These are phyloP conservation scores for Macquaria australasica DNA, from an alignment of 2,113 vertebrate species.

Conservation along the genomic window DNA sequence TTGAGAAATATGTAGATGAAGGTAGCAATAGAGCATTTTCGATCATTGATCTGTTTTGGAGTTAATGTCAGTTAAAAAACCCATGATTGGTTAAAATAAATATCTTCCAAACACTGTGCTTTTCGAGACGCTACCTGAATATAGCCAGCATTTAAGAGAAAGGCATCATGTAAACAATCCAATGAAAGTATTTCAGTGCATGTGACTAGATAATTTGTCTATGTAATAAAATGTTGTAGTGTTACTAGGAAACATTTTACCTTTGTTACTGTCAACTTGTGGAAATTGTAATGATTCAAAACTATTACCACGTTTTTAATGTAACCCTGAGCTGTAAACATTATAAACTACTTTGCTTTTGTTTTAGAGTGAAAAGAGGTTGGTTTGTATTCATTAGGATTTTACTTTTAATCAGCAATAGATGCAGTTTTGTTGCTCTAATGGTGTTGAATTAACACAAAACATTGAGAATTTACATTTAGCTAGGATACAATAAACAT, in stretches of 20 bases:
- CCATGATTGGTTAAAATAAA: not conserved
- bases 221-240: constrained; percentile 46
- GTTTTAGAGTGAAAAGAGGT: constrained; percentile 8
- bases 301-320: constrained; percentile 5
- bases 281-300: constrained; percentile 1
- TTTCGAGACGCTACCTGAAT: not conserved
- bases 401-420: not conserved
- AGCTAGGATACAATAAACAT: not conserved
- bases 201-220: constrained; percentile 31
- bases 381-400: constrained; percentile 15
- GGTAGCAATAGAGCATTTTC: constrained; percentile 3
- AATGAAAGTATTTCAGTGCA: constrained; percentile 33
- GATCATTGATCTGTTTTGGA: not conserved
- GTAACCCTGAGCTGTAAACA: constrained; percentile 33
- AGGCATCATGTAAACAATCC: constrained; percentile 20
- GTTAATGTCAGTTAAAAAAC: not conserved
- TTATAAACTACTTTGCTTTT: constrained; percentile 32
- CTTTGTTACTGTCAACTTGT: constrained; percentile 28
- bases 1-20: not conserved
- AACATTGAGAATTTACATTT: not conserved
- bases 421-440: not conserved
- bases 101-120: constrained; percentile 12
- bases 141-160: constrained; percentile 8
- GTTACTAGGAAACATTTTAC: constrained; percentile 24
- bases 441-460: not conserved